Evolutionary conservation across 2,797 vertebrate species (phyloP), one percentile per base, ranked within the genome.

Genomic region (Enoplosus armatus): DNA sequence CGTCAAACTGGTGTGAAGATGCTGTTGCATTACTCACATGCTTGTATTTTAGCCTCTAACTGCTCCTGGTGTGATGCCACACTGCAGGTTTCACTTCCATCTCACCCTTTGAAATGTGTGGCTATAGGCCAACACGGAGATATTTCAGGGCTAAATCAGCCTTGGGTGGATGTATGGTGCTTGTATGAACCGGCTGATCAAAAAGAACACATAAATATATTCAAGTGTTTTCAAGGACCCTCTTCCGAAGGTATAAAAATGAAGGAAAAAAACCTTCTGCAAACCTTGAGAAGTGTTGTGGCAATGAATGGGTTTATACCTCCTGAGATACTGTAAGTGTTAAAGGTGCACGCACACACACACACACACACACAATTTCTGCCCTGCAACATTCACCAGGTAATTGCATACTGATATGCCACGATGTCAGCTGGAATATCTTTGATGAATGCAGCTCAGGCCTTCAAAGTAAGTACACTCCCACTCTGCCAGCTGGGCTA

Each of bases 401-500:
- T 87, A 87, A 88, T 87, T 90, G 72, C 54, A 70, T 64, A 70
- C 41, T 84, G 70, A 72, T 82, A 66, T 89, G 83, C 58, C 72
- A 89, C 61, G 29, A 31, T 87, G 87, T 88, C 87, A 87, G 74
- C 64, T 88, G 77, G 72, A 84, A 89, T 87, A 71, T 84, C 64
- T 83, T 75, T 90, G 90, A 91, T 90, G 79, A 90, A 91, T 89
- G 87, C 87, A 85, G 85, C 79, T 66, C 56, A 80, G 86, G 83
- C 80, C 92, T 91, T 90, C 84, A 86, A 89, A 92, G 78, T 89
- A 79, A 92, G 88, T 89, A 59, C 75, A 88, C 89, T 92, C 89
- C 89, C 88, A 92, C 91, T 93, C 85, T 81, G 89, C 82, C 88
- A 91, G 92, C 85, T 88, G 89, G 86, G 72, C 89, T 84, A 72